phyloP scores from a whole-genome alignment of 2,888 invertebrate genomes.

The Corbicula japonica region DNA sequence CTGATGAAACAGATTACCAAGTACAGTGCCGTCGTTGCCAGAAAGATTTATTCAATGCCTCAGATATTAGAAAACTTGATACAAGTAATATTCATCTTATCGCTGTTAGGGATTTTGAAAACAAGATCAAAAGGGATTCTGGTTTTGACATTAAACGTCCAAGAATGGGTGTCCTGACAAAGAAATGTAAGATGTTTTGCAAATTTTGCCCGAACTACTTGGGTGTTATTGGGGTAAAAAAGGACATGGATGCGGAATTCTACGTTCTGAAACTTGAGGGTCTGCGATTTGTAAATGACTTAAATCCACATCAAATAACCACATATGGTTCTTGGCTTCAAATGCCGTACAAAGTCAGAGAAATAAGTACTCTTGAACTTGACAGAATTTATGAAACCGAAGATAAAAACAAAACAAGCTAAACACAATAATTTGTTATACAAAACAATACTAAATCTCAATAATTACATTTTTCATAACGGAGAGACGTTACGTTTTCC shows the following conservation, averaged over 20 bases:
- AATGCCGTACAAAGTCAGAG: conserved; percentile 23
- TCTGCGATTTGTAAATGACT: conserved; percentile 18
- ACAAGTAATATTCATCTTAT: conserved; percentile 39
- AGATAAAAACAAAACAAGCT: no score
- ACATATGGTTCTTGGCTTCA: conserved; percentile 37
- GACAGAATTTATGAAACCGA: conserved; percentile 1
- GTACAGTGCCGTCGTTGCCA: conserved; percentile 36
- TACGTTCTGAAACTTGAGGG: conserved; percentile 28
- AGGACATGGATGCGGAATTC: conserved; percentile 24
- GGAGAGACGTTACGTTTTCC: no score
- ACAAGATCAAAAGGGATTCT: conserved; percentile 20
- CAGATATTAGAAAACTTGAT: conserved; percentile 16
- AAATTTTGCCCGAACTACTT: conserved; percentile 45
- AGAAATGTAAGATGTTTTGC: conserved; percentile 50
- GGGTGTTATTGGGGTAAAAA: conserved; percentile 42
- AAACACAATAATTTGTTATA: no score
- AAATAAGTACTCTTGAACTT: conserved; percentile 29
- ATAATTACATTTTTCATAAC: no score
- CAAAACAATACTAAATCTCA: no score
- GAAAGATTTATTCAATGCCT: conserved; percentile 8
- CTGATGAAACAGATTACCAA: conserved; percentile 13
- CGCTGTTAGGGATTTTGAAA: conserved; percentile 25
- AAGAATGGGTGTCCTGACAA: conserved; percentile 37
- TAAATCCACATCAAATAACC: background rate
- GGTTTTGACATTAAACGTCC: conserved; percentile 32